Base-by-base conservation (phyloP, 2,113 vertebrate species). In the Saguinus midas region DNA sequence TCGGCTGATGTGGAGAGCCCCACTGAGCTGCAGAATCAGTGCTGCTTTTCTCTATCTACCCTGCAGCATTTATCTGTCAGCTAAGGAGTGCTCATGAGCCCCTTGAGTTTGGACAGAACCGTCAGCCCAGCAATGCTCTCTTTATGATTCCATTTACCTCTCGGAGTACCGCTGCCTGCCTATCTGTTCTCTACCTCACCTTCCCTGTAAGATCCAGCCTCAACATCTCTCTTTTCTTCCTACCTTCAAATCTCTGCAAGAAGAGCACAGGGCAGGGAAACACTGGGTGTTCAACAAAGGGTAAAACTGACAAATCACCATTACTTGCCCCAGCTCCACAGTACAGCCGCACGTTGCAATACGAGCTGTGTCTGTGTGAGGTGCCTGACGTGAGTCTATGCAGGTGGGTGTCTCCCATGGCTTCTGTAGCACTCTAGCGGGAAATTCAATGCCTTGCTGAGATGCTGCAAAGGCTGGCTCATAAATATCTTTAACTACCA, bases 401-500 rank as follows among this genome's bases (percentile, higher is more conserved):
- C 52, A 90, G 48, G 87, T 45, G 32, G 78, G 82, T 50, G 48
- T n/a, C 92, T 82, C 70, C 43, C 0, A 18, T 32, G 72, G 83
- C 21, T 20, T 29, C 3, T 1, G 1, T 9, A 17, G 18, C 27
- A 70, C 35, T 57, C 4, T 0, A 13, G 70, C 0, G 0, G 18
- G 85, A 75, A 50, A 81, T 37, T 35, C 96, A 73, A 2, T 37
- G 79, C 45, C 72, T 95, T 57, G 45, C 87, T 73, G 85, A 87
- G 84, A 90, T 8, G 61, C 87, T 58, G 76, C 48, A 27, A 66
- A 78, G 57, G 12, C 90, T 81, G n/a, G 35, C 79, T 68, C 90
- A 96, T 97, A 96, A 96, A 97, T 98, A 96, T 66, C 90, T 86
- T 86, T 96, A 95, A 94, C 78, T 86, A 97, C 83, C 86, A 93